These are phyloP conservation scores for Notoglanidium macrostoma DNA, from an alignment of 2,797 vertebrate genomes.

Conservation along the genomic window DNA sequence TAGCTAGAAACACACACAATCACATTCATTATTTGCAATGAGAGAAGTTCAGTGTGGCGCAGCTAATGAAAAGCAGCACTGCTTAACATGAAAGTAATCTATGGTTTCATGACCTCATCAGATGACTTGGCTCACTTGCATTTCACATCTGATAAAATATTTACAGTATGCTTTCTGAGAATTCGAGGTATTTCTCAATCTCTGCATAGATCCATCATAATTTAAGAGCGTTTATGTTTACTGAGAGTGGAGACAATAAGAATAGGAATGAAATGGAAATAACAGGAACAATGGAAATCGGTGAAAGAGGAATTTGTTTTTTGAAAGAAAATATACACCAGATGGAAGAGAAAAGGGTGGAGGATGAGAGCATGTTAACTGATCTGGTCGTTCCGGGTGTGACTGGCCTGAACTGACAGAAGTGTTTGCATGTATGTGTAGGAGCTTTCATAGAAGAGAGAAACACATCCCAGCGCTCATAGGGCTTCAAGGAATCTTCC, in stretches of 20 bases:
- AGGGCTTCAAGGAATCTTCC: not conserved
- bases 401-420: constrained; percentile 16
- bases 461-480: not conserved
- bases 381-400: constrained; percentile 26
- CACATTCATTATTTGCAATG: not conserved
- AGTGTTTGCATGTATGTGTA: not conserved
- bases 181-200: not conserved
- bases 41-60: no score
- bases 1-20: constrained; percentile 75
- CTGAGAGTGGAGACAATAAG: not conserved
- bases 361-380: not conserved
- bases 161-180: not conserved
- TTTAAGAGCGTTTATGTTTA: not conserved
- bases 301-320: not conserved
- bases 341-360: constrained; percentile 20
- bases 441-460: not conserved
- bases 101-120: not conserved
- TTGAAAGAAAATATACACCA: constrained; percentile 5
- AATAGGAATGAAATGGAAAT: not conserved
- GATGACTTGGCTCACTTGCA: not conserved
- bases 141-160: not conserved
- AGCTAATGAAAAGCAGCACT: not conserved
- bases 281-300: not conserved
- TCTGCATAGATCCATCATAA: not conserved
- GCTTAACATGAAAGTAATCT: not conserved